Conservation (phyloP, 2,113 vertebrate genomes). For the Globicephala melas region DNA sequence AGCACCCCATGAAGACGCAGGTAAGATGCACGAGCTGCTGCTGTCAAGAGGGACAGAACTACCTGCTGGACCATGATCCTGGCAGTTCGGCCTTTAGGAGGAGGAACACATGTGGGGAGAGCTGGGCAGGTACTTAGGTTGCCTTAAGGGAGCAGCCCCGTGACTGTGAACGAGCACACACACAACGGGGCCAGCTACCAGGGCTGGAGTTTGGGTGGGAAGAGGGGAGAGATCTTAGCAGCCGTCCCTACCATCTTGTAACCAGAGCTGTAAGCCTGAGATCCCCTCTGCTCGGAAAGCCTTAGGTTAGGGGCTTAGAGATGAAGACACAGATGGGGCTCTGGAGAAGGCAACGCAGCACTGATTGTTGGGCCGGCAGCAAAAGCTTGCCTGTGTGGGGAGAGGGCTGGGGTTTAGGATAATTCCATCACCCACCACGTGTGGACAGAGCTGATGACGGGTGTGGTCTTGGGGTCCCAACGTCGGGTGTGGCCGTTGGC, state of each 20-base stretch:
- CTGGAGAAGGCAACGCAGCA: accelerated
- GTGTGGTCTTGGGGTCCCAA: neutral
- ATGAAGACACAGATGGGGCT: accelerated
- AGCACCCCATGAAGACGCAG: accelerated
- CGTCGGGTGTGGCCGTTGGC: accelerated
- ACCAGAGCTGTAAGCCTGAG: accelerated
- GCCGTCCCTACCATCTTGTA: accelerated
- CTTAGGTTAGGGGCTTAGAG: accelerated
- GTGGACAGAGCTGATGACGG: neutral
- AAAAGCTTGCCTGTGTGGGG: accelerated
- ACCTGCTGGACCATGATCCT: accelerated
- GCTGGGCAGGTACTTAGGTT: accelerated
- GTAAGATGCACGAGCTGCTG: accelerated
- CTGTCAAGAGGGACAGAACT: accelerated
- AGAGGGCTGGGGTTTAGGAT: accelerated
- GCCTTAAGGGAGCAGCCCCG: neutral
- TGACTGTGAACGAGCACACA: accelerated
- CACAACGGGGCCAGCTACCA: accelerated
- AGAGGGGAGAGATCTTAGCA: neutral
- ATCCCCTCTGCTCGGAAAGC: neutral
- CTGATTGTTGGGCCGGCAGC: accelerated
- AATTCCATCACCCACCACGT: accelerated
- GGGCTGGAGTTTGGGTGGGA: neutral
- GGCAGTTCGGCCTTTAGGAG: too few relatives aligned
- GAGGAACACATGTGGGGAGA: too few relatives aligned